Evolutionary conservation across 2,888 invertebrate genomes (phyloP).

Genomic region (Kuschelorhynchus macadamiae): DNA sequence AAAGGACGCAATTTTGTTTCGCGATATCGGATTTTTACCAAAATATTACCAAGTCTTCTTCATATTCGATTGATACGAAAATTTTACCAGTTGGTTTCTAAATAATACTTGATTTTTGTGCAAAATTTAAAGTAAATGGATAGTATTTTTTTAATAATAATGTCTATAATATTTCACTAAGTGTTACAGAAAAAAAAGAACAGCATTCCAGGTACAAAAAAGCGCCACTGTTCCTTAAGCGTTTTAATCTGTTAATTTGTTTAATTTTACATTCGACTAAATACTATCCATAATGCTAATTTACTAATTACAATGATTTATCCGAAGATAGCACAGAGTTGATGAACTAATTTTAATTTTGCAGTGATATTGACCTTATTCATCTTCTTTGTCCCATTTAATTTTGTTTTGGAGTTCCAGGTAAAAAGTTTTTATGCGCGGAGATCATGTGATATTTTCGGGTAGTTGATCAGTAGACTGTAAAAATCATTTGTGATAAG

Average conservation of each 20-base stretch:
- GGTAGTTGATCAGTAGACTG: slow-evolving; percentile 10
- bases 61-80: too few relatives aligned
- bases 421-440: slow-evolving; percentile 9
- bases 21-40: too few relatives aligned
- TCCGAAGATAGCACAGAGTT: slow-evolving; percentile 33
- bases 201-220: too few relatives aligned
- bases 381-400: slow-evolving; percentile 13
- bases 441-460: slow-evolving; percentile 19
- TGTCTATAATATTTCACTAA: too few relatives aligned
- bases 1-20: too few relatives aligned
- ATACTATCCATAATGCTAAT: slow-evolving; percentile 33
- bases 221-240: slow-evolving; percentile 6
- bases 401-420: slow-evolving; percentile 10
- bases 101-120: too few relatives aligned
- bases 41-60: too few relatives aligned
- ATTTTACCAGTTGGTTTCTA: too few relatives aligned
- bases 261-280: slow-evolving; percentile 18
- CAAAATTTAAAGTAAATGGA: too few relatives aligned
- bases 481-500: too few relatives aligned
- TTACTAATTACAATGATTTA: slow-evolving; percentile 36
- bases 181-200: neutral
- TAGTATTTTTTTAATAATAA: too few relatives aligned
- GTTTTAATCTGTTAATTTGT: too few relatives aligned
- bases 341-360: slow-evolving; percentile 43
- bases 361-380: slow-evolving; percentile 43